Evolutionary conservation across 2,888 invertebrate species (phyloP).

Genomic region (Orchesellides sinensis): DNA sequence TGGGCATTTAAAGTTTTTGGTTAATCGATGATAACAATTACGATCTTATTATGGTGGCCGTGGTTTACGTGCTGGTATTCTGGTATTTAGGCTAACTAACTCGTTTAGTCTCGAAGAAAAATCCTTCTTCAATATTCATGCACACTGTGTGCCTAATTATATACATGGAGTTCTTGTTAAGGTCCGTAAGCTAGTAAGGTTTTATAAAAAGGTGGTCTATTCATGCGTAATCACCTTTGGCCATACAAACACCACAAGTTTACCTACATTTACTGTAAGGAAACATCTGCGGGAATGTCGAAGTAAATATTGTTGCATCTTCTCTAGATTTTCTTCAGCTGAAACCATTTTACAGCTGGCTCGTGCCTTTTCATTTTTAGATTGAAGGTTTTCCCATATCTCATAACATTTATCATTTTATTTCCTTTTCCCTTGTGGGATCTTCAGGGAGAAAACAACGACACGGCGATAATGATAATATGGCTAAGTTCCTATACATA

Average conservation of each 20-base stretch:
- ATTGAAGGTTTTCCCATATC: slow-evolving; percentile 14
- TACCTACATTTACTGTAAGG: slow-evolving; percentile 7
- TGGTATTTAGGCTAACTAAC: slow-evolving; percentile 39
- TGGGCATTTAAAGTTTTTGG: slow-evolving; percentile 40
- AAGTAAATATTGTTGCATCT: slow-evolving; percentile 48
- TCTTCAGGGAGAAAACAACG: slow-evolving; percentile 39
- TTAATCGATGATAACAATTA: slow-evolving; percentile 60
- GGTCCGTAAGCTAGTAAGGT: slow-evolving; percentile 36
- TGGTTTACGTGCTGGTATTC: background rate
- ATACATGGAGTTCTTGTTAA: slow-evolving; percentile 5
- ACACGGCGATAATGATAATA: slow-evolving; percentile 46
- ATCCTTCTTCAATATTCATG: background rate
- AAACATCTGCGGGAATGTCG: slow-evolving; percentile 54
- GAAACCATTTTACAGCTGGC: slow-evolving; percentile 24
- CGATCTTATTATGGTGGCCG: slow-evolving; percentile 38
- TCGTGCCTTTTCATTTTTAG: slow-evolving; percentile 38
- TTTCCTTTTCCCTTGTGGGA: slow-evolving; percentile 44
- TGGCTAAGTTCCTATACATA: slow-evolving; percentile 6
- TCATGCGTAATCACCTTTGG: slow-evolving; percentile 10
- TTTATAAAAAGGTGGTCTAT: slow-evolving; percentile 37
- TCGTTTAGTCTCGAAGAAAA: background rate
- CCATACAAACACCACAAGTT: slow-evolving; percentile 5
- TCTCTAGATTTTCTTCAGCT: slow-evolving; percentile 27
- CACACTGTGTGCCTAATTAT: slow-evolving; percentile 17
- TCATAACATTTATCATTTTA: slow-evolving; percentile 20